Percentiles rank a stretch among this genome's conserved stretches.
Conservation (phyloP, 2,797 vertebrate genomes). For the Gambelia wislizenii region DNA sequence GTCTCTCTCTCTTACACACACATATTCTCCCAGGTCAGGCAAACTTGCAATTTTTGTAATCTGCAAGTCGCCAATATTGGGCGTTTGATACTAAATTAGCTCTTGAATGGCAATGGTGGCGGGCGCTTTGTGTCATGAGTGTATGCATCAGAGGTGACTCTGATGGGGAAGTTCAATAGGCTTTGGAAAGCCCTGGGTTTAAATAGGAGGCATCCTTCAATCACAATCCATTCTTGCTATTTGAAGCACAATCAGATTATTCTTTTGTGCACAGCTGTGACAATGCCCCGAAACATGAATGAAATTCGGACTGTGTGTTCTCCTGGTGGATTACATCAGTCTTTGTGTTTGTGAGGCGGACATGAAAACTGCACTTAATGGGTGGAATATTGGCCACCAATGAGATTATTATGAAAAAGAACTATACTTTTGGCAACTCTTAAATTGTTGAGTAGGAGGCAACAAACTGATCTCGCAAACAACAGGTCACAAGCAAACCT, state of each 20-base stretch:
- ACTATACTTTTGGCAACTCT: conserved; percentile 2
- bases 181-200: conserved; percentile 58
- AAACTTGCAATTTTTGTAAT: conserved; percentile 72
- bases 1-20: background rate
- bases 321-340: conserved; percentile 53
- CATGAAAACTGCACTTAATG: conserved; percentile 61
- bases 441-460: background rate
- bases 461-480: conserved; percentile 7
- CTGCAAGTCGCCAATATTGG: conserved; percentile 59
- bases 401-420: conserved; percentile 26
- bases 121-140: conserved; percentile 51
- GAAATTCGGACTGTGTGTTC: conserved; percentile 63
- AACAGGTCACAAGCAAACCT: background rate
- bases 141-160: conserved; percentile 54
- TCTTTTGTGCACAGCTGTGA: conserved; percentile 54
- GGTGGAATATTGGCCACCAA: conserved; percentile 40
- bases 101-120: conserved; percentile 55
- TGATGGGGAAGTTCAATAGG: conserved; percentile 48
- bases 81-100: conserved; percentile 62
- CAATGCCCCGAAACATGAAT: conserved; percentile 69
- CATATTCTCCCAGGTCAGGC: conserved; percentile 1
- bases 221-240: conserved; percentile 55
- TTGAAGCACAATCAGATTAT: conserved; percentile 65
- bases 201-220: conserved; percentile 65
- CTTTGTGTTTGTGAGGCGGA: conserved; percentile 59